Percentiles rank a stretch among this genome's conserved stretches.
Evolutionary conservation across 2,888 invertebrate species (phyloP).

Genomic region (Apodemia mormo): DNA sequence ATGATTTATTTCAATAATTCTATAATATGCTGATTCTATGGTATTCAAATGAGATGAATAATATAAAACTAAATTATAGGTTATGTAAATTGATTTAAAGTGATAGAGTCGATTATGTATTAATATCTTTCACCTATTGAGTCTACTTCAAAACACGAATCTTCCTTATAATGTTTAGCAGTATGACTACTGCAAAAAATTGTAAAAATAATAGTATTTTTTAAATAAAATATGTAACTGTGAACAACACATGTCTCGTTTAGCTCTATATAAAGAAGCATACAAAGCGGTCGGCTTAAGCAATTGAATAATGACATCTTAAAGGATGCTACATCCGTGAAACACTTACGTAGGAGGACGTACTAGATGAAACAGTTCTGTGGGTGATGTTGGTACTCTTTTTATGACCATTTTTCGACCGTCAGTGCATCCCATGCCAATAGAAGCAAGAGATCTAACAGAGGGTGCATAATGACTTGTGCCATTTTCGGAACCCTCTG

Average conservation of each 20-base stretch:
- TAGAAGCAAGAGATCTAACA: constrained; percentile 90
- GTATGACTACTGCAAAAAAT: too few relatives aligned
- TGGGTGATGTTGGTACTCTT: constrained; percentile 91
- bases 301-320: constrained; percentile 73
- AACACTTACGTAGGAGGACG: constrained; percentile 90
- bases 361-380: constrained; percentile 92
- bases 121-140: not conserved
- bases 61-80: not conserved
- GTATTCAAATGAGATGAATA: not conserved
- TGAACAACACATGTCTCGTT: not conserved
- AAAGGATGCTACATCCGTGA: constrained; percentile 65
- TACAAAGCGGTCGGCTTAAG: constrained; percentile 46
- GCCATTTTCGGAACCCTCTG: constrained; percentile 83
- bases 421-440: constrained; percentile 94
- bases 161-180: not conserved
- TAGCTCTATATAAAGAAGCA: constrained; percentile 13
- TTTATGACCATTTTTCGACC: constrained; percentile 92
- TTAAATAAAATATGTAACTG: not conserved
- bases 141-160: too few relatives aligned
- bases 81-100: not conserved
- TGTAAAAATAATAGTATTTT: not conserved
- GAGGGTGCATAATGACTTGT: constrained; percentile 86
- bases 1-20: too few relatives aligned
- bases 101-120: not conserved
- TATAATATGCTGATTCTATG: not conserved